Base-by-base conservation (phyloP, 1,140 invertebrate genomes). In the Pteromalus puparum region DNA sequence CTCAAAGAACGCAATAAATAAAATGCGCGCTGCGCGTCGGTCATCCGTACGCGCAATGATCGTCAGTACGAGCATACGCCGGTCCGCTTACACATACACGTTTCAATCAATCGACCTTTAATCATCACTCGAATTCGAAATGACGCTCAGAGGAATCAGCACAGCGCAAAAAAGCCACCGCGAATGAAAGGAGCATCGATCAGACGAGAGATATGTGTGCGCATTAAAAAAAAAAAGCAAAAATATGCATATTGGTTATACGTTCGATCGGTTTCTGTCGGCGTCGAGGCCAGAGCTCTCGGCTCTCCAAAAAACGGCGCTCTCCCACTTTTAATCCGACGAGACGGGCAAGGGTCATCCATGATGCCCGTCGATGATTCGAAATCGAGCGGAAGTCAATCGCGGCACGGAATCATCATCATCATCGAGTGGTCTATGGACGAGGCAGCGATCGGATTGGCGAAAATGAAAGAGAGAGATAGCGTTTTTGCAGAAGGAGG, bases 401-500 rank as follows among this genome's bases (percentile, higher is more conserved):
- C 67, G 26, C 28, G 21, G 10, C 6, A 21, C 21, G 34, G 78
- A 84, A 85, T 83, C 81, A 87, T 87, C 21, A 67, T 78, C 81
- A 85, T 83, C 81, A 87, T 88, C 83, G 87, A 86, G 86, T 76
- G 76, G 65, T 73, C 61, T 30, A 78, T 15, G 84, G 86, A 86
- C 81, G 81, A 80, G 83, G 83, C 79, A 78, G 78, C 76, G 75
- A 82, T 86, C 85, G 81, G 18, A 74, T 81, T 74, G 18, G 42
- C 68, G 46, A 81, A 81, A 73, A 73, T 74, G 80, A 87, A 86
- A 86, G 84, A 87, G 72, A 83, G 30, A 75, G 72, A 74, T 13
- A 74, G 30, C 18, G 24, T 48, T 30, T 38, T 73, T 73, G n/a
- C 46, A 24, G 42, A 84, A 80, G 76, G 72, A 75, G 26, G 79